Evolutionary conservation across 2,797 vertebrate species (phyloP).

Genomic region (Platyrinchus mystaceus): DNA sequence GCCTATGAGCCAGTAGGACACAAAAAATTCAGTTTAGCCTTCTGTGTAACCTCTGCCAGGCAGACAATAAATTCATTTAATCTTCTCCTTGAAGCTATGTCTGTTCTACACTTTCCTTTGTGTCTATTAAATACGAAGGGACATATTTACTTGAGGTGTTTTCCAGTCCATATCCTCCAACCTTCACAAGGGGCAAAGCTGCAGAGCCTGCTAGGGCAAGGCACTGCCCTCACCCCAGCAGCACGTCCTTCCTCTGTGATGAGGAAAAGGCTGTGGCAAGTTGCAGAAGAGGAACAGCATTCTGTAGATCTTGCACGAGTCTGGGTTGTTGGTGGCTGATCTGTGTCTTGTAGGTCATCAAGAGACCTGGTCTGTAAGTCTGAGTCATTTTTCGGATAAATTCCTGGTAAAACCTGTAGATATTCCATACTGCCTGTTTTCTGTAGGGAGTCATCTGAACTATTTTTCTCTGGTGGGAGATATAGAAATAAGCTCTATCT

Average conservation of each 20-base stretch:
- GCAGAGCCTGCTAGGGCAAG: not conserved
- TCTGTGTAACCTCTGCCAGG: not conserved
- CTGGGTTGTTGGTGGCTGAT: not conserved
- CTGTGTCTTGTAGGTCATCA: not conserved
- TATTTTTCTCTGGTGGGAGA: not conserved
- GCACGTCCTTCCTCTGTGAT: not conserved
- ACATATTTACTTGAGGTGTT: not conserved
- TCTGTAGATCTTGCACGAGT: accelerated
- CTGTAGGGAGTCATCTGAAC: not conserved
- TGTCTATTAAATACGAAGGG: not conserved
- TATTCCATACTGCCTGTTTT: not conserved
- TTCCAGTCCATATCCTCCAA: not conserved
- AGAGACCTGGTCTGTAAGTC: not conserved
- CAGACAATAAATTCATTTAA: constrained; percentile 4
- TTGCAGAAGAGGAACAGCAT: not conserved
- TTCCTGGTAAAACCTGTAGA: not conserved
- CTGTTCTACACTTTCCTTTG: not conserved
- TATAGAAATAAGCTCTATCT: not conserved
- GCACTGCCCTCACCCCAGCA: not conserved
- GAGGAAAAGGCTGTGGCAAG: not conserved
- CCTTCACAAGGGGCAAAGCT: not conserved
- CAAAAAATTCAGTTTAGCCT: not conserved
- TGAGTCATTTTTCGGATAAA: not conserved
- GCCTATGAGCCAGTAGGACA: not conserved
- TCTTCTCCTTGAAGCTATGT: not conserved